Base-by-base conservation (phyloP, 2,797 vertebrate species). In the Bucorvus abyssinicus region DNA sequence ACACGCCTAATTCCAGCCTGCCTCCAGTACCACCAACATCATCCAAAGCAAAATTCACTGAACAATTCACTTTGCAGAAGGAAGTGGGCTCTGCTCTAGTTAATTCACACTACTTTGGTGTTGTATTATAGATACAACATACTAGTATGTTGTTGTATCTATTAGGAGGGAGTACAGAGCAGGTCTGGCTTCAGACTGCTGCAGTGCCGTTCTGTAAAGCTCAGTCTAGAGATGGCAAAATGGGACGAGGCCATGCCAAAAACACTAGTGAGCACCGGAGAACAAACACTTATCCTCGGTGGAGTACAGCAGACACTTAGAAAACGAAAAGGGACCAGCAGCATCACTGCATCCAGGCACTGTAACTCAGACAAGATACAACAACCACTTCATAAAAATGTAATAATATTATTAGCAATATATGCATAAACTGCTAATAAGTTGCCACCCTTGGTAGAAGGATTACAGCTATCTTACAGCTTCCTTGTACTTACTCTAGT, bases 181-280 rank as follows among this genome's bases (percentile, higher is more conserved):
- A 74, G n/a, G 23, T 74, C 40, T 47, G 90, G 30, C 21, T 73
- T 26, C 79, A 61, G 60, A 68, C 57, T n/a, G 53, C 26, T 53
- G 52, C 19, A 34, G 12, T 29, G 44, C 20, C 29, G 27, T 49
- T 87, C 42, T 67, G 47, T 70, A 87, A 84, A 89, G 26, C 20
- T 18, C 3, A 1, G 14, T 52, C 38, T 67, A 67, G 21, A 80
- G 29, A 52, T 1, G 8, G 26, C 14, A 32, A 16, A 78, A 73
- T 13, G 30, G 64, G 52, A 88, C 0, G 2, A 50, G n/a, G 19
- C 20, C 0, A 0, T 1, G 2, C 9, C 40, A 84, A 91, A 88
- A 92, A 40, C 12, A 26, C 27, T 26, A 82, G 18, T 18, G 47
- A 81, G 47, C 79, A 74, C 0, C 3, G 0, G n/a, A 85, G 12